Evolutionary conservation across 2,888 invertebrate genomes (phyloP).

Genomic region (Drosophila tanythrix): DNA sequence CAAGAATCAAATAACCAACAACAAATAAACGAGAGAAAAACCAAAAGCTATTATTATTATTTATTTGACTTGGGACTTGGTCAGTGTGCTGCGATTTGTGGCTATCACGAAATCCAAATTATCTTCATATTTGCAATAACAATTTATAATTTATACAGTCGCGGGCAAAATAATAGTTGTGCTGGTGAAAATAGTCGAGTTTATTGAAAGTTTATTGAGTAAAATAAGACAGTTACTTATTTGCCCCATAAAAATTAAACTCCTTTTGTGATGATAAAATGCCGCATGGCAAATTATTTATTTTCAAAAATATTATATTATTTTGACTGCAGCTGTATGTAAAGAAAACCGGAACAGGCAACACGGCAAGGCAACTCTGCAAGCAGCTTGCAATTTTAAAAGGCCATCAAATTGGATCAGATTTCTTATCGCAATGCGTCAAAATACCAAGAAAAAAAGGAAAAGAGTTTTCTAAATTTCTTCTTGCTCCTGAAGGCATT

Average conservation of each 20-base stretch:
- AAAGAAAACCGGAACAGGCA: constrained; percentile 51
- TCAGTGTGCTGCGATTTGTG: constrained; percentile 54
- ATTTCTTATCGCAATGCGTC: constrained; percentile 64
- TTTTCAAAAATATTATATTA: neutral
- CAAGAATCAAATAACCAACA: constrained; percentile 14
- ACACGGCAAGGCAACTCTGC: constrained; percentile 9
- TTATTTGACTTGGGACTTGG: constrained; percentile 57
- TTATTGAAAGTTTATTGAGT: neutral
- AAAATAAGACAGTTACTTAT: neutral
- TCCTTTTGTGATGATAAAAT: neutral
- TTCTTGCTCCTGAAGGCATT: constrained; percentile 33
- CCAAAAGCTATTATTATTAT: constrained; percentile 21
- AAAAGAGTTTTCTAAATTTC: constrained; percentile 25
- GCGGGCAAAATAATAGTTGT: neutral
- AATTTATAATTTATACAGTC: constrained; percentile 9
- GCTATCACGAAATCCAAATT: constrained; percentile 59
- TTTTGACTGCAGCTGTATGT: neutral
- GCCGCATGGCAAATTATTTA: neutral
- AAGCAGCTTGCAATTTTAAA: constrained; percentile 25
- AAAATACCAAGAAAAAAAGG: neutral
- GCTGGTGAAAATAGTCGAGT: neutral
- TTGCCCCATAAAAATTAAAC: neutral
- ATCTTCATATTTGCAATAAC: constrained; percentile 25
- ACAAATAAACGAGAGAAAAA: neutral
- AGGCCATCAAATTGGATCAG: constrained; percentile 68